Percentiles rank a stretch among this genome's conserved stretches.
Evolutionary conservation across 2,888 invertebrate species (phyloP).

Genomic region (Serripes groenlandicus): DNA sequence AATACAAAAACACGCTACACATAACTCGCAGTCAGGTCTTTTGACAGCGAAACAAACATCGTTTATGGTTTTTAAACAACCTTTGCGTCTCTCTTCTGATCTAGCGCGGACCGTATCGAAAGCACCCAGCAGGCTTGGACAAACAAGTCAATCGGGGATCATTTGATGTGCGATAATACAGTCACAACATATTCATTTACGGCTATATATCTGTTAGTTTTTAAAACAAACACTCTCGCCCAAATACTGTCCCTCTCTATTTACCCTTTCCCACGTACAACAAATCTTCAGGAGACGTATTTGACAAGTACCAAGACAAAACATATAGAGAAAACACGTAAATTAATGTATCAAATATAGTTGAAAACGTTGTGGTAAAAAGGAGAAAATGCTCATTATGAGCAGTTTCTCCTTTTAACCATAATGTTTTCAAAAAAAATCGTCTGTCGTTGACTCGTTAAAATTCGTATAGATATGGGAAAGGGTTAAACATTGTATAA

Average conservation of each 20-base stretch:
- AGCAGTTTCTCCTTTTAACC: neutral
- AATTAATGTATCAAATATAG: neutral
- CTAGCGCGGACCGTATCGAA: conserved; percentile 1
- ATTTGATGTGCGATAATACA: conserved; percentile 22
- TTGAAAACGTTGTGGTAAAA: neutral
- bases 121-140: neutral
- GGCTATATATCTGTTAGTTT: conserved; percentile 30
- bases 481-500: neutral
- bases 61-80: neutral
- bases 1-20: no score
- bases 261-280: no score
- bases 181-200: conserved; percentile 26
- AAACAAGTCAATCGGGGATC: conserved; percentile 26
- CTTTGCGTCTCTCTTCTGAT: neutral
- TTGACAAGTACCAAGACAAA: neutral
- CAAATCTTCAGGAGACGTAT: no score
- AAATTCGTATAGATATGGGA: neutral
- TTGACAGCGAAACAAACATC: no score
- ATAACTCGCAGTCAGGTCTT: no score
- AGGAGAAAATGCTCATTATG: neutral
- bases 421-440: neutral
- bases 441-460: neutral
- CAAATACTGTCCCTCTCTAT: conserved; percentile 24
- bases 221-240: conserved; percentile 24
- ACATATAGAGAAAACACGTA: neutral